Base-by-base conservation (phyloP, 2,888 invertebrate genomes). In the Epinotia nisella region DNA sequence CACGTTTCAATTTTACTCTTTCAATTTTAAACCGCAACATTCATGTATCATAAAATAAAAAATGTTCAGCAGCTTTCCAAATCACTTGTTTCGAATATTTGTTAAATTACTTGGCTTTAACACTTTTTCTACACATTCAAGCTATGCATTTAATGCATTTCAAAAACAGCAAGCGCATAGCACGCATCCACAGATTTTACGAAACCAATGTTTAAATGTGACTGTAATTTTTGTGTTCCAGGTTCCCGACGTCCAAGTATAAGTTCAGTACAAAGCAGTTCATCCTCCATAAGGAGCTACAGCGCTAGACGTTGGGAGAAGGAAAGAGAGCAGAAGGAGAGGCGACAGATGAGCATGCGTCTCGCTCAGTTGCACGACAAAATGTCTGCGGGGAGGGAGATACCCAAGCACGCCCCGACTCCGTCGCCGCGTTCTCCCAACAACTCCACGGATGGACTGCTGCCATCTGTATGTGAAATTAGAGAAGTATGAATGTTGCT, bases 181-280 rank as follows among this genome's bases (percentile, higher is more conserved):
- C 78, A 78, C 76, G 56, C 58, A 76, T 75, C 74, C 74, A 17
- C 17, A 62, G 1, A 39, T 10, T 39, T 29, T 2, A 75, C 76
- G 75, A 75, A 39, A 68, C 69, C 58, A 41, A 15, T 67, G 64
- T 61, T 24, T 68, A 62, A 74, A 71, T 77, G 62, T 65, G 74
- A 76, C 72, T 74, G 75, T 68, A 3, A 66, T 24, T 56, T 76
- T 35, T 58, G 56, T 76, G 74, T 79, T 77, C n/a, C 91, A 97
- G 97, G 97, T 95, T 97, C 97, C 86, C 95, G 97, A 94, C 96
- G 97, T 94, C 97, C 97, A 93, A 97, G 97, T 95, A 94, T 97
- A 94, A 96, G 96, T 79, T 97, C 97, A 77, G 94, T 97, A 82
- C 97, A 97, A 87, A 97, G 97, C 94, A 96, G 96, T 87, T 96